Evolutionary conservation across 64 coral and sea anemone genomes (phyloP), one percentile per base, ranked within the genome.

Genomic region (Anthopleura sola): DNA sequence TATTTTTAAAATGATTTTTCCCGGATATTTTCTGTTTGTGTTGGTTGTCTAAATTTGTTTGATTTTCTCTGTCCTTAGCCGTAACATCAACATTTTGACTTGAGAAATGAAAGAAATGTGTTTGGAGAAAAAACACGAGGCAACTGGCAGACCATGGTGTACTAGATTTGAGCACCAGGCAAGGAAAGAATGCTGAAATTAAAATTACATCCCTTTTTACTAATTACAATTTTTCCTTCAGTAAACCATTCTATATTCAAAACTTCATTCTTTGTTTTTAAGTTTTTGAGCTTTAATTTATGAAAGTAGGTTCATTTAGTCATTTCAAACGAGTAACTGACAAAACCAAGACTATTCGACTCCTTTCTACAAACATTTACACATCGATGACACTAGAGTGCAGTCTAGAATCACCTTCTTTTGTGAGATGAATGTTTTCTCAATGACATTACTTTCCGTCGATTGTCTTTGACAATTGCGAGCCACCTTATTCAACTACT

Each of bases 291-390:
- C n/a, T 62, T 62, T 24, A 56, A 56, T 66, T 24, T 3, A 12
- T 24, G 5, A 24, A 66, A 28, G 7, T 31, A 6, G 60, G 5
- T 32, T 7, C 12, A 5, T 14, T 15, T 3, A 71, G 6, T 31
- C 9, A 26, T 71, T 29, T 34, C 29, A 15, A 71, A 71, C 6
- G 16, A 26, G 58, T 3, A 11, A n/a, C 21, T 62, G 58, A 62
- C 58, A 62, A 62, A 62, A n/a, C 9, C 23, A 62, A 26, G n/a
- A 62, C 58, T 3, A 7, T 8, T 4, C 21, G 31, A 12, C 66
- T 71, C 29, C 66, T 71, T 71, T 71, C 29, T 4, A 3, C 66
- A 71, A 71, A 71, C 66, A 71, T 71, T 71, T 71, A 71, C 66
- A 32, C 28, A 36, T 33, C 15, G 29, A 71, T 71, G 60, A 66